Base-by-base conservation (phyloP, 2,888 invertebrate genomes). In the Noctuana brunneofusca region DNA sequence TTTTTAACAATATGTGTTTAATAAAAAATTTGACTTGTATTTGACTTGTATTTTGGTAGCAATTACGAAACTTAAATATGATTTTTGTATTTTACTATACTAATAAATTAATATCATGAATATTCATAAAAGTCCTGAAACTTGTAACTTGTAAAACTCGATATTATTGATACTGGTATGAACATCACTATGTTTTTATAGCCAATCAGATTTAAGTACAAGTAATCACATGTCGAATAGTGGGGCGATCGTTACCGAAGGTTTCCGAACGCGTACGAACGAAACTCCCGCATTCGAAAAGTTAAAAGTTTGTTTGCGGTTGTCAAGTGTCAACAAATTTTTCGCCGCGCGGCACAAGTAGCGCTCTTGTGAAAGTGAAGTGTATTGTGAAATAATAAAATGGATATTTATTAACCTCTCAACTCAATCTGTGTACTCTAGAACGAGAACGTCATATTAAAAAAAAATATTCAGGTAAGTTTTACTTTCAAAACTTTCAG, bases 281-380 rank as follows among this genome's bases (percentile, higher is more conserved):
- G 18, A 20, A 20, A 43, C 52, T 41, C 3, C 12, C 22, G 20
- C 38, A 58, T 57, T 57, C 32, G n/a, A 57, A 58, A 50, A 58
- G 41, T 52, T 9, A 50, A 53, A 52, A 59, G 43, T 53, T 53
- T 59, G 52, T 54, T 54, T 38, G 50, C 38, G 38, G 18, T 55
- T 65, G 70, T 65, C 66, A 70, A 32, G 72, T 80, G 76, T 72
- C 76, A 75, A 76, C 71, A 74, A 75, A 77, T 76, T 68, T 76
- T 69, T 74, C 68, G 78, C 78, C 76, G 75, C 72, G 75, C 77
- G 71, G 66, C 70, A 70, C 41, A 32, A 63, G 62, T 65, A 66
- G 70, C 67, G 69, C 79, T 73, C 68, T 81, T 75, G 87, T 86
- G 85, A 78, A 78, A 83, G 89, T 75, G 74, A 75, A 81, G 89